Base-by-base conservation (phyloP, 1,140 invertebrate species). In the Drosophila obscura region DNA sequence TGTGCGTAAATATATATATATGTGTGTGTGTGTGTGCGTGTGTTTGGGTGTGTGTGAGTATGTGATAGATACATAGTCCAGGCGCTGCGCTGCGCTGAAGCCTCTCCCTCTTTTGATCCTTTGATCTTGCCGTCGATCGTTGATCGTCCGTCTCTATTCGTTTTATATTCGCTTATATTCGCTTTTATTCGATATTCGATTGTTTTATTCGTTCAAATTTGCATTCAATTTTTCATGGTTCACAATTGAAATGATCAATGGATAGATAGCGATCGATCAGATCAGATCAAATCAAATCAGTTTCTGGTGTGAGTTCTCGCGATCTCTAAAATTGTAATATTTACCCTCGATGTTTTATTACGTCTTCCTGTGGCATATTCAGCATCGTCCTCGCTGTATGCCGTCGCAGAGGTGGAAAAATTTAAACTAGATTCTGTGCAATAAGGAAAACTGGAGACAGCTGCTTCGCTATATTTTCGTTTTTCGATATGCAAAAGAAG, bases 361-460 rank as follows among this genome's bases (percentile, higher is more conserved):
- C 93, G 93, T 90, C 93, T 92, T 80, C 92, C 93, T 60, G 91
- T 88, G 60, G 91, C 91, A 90, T 92, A 93, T 90, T 93, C 93
- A 81, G 92, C 92, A 91, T 93, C 93, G 87, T 93, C 93, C 92
- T 93, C 93, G 83, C 93, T 93, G 79, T 93, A 93, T 74, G 92
- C 92, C 75, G 93, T 91, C 63, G 92, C 92, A 51, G 92, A 90
- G 84, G 91, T 92, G 76, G 91, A 92, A 81, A 92, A 92, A 91
- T 92, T 92, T 81, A 92, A 90, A 39, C 91, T 92, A 90, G 91
- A 91, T 91, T 92, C 91, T 89, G 87, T 87, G 81, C 91, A 92
- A 91, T 92, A 92, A 77, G 90, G 89, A 91, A 92, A 92, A 90
- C 90, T 92, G 83, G 91, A 88, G 77, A 92, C 90, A 67, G 91